Conservation (phyloP, 2,797 vertebrate genomes). For the Poliocrania exsul region DNA sequence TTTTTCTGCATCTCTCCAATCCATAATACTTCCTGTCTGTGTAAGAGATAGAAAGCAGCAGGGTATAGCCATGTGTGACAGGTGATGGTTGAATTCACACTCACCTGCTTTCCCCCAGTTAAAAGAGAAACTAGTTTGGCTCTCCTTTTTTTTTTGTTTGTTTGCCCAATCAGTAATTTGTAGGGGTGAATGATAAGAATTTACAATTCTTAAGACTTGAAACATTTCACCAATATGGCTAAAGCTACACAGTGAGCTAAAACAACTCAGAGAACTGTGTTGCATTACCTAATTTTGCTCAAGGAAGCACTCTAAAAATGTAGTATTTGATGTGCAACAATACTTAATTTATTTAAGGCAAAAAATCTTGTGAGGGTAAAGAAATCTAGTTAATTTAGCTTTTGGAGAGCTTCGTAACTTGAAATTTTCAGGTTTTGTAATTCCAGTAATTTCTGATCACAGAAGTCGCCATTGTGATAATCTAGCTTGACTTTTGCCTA, state of each 20-base stretch:
- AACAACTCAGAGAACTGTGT: background rate
- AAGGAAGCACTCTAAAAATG: background rate
- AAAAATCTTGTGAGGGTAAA: background rate
- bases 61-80: background rate
- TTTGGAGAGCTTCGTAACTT: constrained; percentile 24
- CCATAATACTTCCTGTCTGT: background rate
- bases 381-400: background rate
- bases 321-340: background rate
- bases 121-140: background rate
- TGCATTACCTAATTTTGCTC: background rate
- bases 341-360: background rate
- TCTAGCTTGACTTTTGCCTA: constrained; percentile 56
- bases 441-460: constrained; percentile 6
- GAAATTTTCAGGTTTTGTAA: background rate
- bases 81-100: background rate
- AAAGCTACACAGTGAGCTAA: background rate
- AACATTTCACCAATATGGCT: background rate
- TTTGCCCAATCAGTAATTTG: background rate
- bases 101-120: background rate
- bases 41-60: background rate
- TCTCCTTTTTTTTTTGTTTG: too few relatives aligned
- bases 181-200: background rate
- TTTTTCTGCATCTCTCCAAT: background rate
- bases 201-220: background rate
- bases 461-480: constrained; percentile 66